Percentiles rank a stretch among this genome's conserved stretches.
phyloP scores from a whole-genome alignment of 2,888 invertebrate genomes.

The Oxystoma pomonae region DNA sequence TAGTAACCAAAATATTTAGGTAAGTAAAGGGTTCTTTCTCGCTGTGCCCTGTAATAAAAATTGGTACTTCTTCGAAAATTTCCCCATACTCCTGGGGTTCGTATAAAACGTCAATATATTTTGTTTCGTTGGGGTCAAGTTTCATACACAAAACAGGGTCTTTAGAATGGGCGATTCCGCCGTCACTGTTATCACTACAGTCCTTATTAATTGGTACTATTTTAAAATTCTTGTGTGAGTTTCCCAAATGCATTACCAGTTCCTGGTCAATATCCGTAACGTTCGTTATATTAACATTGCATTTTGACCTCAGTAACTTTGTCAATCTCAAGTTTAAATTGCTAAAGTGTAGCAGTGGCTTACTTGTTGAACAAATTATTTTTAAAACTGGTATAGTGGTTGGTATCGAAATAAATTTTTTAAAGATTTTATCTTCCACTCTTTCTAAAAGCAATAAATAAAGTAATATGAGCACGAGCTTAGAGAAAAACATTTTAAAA shows the following conservation, averaged over 20 bases:
- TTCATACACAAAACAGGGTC: background rate
- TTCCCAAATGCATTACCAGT: slow-evolving; percentile 1
- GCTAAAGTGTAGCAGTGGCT: slow-evolving; percentile 25
- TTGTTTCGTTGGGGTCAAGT: background rate
- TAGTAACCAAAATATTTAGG: slow-evolving; percentile 37
- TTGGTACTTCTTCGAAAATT: slow-evolving; percentile 37
- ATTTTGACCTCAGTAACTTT: background rate
- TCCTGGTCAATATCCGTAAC: slow-evolving; percentile 8
- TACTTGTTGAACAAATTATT: slow-evolving; percentile 12
- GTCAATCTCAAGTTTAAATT: slow-evolving; percentile 19
- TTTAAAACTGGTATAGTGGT: background rate
- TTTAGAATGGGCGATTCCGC: background rate
- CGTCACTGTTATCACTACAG: background rate
- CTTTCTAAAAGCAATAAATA: too few species aligned
- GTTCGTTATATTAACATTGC: slow-evolving; percentile 19
- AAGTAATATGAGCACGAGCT: too few species aligned
- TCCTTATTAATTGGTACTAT: too few species aligned
- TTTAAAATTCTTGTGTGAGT: background rate
- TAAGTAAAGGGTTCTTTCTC: slow-evolving; percentile 40
- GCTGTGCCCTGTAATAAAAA: slow-evolving; percentile 38
- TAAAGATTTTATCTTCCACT: too few species aligned
- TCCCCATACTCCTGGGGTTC: slow-evolving; percentile 32
- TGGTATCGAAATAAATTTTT: too few species aligned
- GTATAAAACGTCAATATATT: background rate
- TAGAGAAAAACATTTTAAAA: too few species aligned